Conservation (phyloP, 2,113 vertebrate genomes). For the Heteronetta atricapilla region DNA sequence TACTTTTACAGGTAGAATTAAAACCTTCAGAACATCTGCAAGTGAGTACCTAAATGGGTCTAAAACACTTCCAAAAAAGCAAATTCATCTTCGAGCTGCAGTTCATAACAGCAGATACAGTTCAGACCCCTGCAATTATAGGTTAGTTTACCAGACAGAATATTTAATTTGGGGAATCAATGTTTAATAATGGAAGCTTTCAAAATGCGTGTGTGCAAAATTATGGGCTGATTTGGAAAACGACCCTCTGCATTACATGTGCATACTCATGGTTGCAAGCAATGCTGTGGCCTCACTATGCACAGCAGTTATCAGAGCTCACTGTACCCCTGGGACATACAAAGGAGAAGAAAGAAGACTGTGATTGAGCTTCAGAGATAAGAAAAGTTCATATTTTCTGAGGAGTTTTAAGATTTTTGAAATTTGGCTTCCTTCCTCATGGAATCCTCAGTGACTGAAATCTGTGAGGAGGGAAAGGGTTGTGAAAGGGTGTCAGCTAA, state of each 20-base stretch:
- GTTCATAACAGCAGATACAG: neutral
- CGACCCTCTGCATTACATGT: neutral
- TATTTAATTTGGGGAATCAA: neutral
- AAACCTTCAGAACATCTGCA: neutral
- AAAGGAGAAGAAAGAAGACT: neutral
- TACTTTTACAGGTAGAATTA: neutral
- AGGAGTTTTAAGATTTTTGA: neutral
- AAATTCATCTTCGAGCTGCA: neutral
- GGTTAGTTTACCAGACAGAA: neutral
- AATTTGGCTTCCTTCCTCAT: neutral
- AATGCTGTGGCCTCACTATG: fast-evolving
- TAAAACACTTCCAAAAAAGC: neutral
- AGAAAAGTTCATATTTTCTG: neutral
- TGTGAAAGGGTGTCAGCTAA: neutral
- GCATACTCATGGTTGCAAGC: neutral
- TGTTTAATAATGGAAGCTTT: neutral
- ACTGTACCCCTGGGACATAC: neutral
- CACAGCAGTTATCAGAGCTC: fast-evolving
- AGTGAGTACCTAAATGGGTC: neutral
- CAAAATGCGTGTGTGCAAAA: neutral
- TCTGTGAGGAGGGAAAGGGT: neutral
- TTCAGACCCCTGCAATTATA: neutral
- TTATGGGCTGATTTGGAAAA: neutral
- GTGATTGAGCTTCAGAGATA: neutral
- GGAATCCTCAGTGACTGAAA: neutral